phyloP scores from a whole-genome alignment of 1,140 invertebrate species.

The Acromyrmex charruanus region DNA sequence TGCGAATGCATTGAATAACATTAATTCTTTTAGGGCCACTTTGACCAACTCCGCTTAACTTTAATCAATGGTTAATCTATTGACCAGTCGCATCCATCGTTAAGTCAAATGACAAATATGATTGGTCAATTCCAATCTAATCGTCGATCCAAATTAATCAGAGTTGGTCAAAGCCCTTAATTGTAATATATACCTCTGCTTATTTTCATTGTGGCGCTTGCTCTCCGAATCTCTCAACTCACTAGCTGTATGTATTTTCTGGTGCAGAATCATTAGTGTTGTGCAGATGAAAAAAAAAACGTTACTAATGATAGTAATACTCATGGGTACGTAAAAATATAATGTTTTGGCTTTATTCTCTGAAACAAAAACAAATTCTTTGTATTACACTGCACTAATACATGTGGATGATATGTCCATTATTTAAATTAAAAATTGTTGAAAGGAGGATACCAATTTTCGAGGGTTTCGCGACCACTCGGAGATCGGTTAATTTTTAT shows the following conservation, averaged over 20 bases:
- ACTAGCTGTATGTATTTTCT: conserved; percentile 88
- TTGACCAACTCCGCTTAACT: too few relatives aligned
- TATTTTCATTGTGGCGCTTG: conserved; percentile 88
- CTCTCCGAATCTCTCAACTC: conserved; percentile 89
- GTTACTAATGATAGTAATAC: conserved; percentile 89
- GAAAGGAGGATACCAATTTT: background rate
- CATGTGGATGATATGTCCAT: background rate
- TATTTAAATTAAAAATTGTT: background rate
- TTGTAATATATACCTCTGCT: conserved; percentile 85
- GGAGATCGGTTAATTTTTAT: too few relatives aligned
- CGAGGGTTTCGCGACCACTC: too few relatives aligned
- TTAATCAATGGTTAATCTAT: too few relatives aligned
- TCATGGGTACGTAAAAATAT: conserved; percentile 92
- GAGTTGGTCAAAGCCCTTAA: too few relatives aligned
- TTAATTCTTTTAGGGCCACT: background rate
- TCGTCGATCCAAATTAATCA: too few relatives aligned
- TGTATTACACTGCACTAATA: background rate
- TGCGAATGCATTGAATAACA: background rate
- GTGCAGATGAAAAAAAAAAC: conserved; percentile 88
- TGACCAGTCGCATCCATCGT: too few relatives aligned
- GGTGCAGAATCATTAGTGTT: conserved; percentile 89
- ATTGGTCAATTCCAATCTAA: too few relatives aligned
- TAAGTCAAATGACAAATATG: too few relatives aligned
- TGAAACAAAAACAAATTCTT: conserved; percentile 81
- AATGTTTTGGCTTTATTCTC: conserved; percentile 87